Base-by-base conservation (phyloP, 2,797 vertebrate genomes). In the Esox lucius region DNA sequence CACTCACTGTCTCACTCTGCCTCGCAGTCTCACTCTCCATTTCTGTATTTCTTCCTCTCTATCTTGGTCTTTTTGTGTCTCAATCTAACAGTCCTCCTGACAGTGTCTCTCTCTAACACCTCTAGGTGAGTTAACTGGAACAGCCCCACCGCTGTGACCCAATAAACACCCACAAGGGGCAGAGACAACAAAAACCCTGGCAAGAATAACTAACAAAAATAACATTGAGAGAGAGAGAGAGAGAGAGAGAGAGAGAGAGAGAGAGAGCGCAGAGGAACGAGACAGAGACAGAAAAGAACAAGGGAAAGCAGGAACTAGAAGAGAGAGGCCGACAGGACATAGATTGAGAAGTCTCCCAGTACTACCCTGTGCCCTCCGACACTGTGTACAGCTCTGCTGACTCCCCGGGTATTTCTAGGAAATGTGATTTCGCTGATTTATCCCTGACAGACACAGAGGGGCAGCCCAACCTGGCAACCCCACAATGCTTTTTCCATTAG, bases 361-460 rank as follows among this genome's bases (percentile, higher is more conserved):
- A n/a, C n/a, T 6, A 13, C 1, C 7, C 15, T 48, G 3, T 51
- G 24, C 13, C 8, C 68, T 53, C 70, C 51, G 73, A 78, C 74
- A 11, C 64, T 80, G 76, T 84, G 78, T 48, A 70, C 69, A 74
- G 72, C 71, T 74, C 65, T 78, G 83, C 84, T 79, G 84, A 84
- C 82, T 89, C 76, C 59, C 7, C 46, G 16, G 19, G 8, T 28
- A 31, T 65, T 85, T 88, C 77, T 42, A 81, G 77, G 83, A 86
- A 88, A 90, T 80, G 22, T 73, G 83, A 81, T 88, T 72, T 80
- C 70, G 78, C 78, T 83, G 87, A 90, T 86, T 81, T 84, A 89
- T 82, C 33, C 72, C 62, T 49, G 9, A n/a, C n/a, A n/a, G n/a
- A 53, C 64, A 80, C 75, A 28, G 17, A 66, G 59, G 70, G 74